Base-by-base conservation (phyloP, 1,140 invertebrate species). In the Listronotus bonariensis region DNA sequence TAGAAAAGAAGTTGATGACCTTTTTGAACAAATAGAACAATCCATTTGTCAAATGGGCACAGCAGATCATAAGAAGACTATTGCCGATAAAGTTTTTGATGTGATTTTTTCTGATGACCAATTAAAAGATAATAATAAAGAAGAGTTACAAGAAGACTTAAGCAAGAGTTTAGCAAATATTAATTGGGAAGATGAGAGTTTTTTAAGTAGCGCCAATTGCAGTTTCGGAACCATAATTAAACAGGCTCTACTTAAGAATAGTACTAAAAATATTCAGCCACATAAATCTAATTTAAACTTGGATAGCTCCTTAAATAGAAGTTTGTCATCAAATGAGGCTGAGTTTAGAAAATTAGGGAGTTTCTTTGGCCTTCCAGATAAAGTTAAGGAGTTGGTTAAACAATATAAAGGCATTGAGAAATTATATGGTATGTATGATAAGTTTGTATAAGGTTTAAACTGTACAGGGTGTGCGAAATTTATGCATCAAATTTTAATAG, bases 301-400 rank as follows among this genome's bases (percentile, higher is more conserved):
- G 18, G 66, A 72, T 53, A 20, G 11, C 32, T 69, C 65, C 38
- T 53, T 69, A 20, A 65, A 67, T 52, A 36, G 51, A 14, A 51
- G 32, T n/a, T 9, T 67, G 26, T 41, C 40, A 9, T 6, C 31
- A 42, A 68, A 56, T 14, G 12, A 14, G 20, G 65, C 56, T 8
- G 56, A 70, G 6, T 79, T 79, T 71, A 70, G 72, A 9, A 67
- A 69, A 48, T 75, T 78, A 20, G 83, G 82, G 3, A 67, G 80
- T 26, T 93, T 92, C 78, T 92, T 88, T 82, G 90, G 89, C 0
- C 78, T 93, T 12, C 87, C 91, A 1, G 72, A 79, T 0, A 82
- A 77, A 74, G 86, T 91, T 0, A 82, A 87, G 73, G 72, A 84
- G 6, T 75, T 92, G 48, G 82, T 92, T 43, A 78, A 85, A 52